Conservation (phyloP, 2,888 invertebrate genomes). For the Eupithecia insigniata region DNA sequence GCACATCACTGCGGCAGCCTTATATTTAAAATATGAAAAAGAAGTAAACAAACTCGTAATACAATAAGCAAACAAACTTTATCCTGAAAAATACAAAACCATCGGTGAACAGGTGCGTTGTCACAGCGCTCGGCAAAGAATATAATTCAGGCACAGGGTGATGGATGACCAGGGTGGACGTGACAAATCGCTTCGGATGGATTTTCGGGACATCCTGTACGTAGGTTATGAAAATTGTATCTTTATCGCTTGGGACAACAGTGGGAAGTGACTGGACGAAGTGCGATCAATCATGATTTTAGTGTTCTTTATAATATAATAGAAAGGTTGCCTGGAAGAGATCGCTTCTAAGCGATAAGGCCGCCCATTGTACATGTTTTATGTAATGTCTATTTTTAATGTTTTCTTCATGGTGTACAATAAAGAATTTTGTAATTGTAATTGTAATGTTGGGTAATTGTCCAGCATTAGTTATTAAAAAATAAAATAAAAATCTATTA, state of each 20-base stretch:
- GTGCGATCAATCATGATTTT: background rate
- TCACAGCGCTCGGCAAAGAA: conserved; percentile 41
- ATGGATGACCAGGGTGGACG: conserved; percentile 37
- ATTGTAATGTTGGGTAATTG: no score
- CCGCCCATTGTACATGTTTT: no score
- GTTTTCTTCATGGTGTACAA: no score
- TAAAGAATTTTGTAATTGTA: no score
- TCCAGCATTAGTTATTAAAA: no score
- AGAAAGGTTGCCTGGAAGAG: no score
- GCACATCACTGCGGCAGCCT: no score
- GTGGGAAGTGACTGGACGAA: background rate
- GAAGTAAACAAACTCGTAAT: background rate
- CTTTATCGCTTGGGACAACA: conserved; percentile 1
- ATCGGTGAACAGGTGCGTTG: conserved; percentile 41
- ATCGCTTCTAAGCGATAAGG: no score
- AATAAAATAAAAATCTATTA: no score
- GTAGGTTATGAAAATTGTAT: conserved; percentile 25
- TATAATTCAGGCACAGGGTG: conserved; percentile 39
- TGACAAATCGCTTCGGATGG: conserved; percentile 40
- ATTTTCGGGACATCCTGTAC: conserved; percentile 31
- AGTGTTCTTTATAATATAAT: no score
- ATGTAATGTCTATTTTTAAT: no score
- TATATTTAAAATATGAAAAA: no score
- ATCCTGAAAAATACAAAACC: conserved; percentile 32
- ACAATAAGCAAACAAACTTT: conserved; percentile 21